Conservation (phyloP, 1,140 invertebrate species). For the Coenobita brevimanus region DNA sequence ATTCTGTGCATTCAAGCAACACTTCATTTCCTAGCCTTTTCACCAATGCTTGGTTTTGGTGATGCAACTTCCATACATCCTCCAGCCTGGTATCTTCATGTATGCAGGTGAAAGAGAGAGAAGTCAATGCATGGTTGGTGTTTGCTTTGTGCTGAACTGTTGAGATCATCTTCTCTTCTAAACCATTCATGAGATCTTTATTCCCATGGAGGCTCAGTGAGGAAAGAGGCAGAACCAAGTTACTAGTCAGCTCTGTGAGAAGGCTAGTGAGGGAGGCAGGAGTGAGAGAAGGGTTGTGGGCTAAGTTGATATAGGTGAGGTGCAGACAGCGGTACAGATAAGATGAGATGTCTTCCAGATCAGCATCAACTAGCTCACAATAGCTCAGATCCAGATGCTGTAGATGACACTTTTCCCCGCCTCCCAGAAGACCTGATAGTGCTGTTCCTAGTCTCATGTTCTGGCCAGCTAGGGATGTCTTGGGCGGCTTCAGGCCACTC, state of each 20-base stretch:
- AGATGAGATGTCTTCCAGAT: conserved; percentile 55
- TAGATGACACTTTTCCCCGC: conserved; percentile 52
- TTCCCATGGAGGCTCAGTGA: conserved; percentile 53
- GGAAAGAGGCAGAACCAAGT: conserved; percentile 47
- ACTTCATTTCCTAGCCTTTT: conserved; percentile 31
- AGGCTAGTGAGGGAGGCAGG: conserved; percentile 21
- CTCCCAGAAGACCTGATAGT: conserved; percentile 41
- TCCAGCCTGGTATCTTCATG: background rate
- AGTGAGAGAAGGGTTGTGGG: conserved; percentile 48
- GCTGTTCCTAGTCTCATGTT: conserved; percentile 32
- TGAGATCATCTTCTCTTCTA: conserved; percentile 14
- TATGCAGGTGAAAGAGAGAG: conserved; percentile 5
- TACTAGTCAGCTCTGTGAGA: conserved; percentile 51
- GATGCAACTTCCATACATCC: conserved; percentile 37
- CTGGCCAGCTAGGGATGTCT: background rate
- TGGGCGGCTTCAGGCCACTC: conserved; percentile 39
- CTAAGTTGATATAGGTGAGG: conserved; percentile 43
- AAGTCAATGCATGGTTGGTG: conserved; percentile 23
- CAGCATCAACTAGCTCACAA: conserved; percentile 39
- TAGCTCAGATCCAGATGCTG: conserved; percentile 55
- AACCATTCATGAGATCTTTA: background rate
- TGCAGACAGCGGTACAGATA: conserved; percentile 62
- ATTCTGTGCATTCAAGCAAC: conserved; percentile 26
- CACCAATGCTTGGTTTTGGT: conserved; percentile 23
- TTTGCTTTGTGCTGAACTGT: conserved; percentile 31